phyloP scores from a whole-genome alignment of 1,140 invertebrate species.

The Apis dorsata region DNA sequence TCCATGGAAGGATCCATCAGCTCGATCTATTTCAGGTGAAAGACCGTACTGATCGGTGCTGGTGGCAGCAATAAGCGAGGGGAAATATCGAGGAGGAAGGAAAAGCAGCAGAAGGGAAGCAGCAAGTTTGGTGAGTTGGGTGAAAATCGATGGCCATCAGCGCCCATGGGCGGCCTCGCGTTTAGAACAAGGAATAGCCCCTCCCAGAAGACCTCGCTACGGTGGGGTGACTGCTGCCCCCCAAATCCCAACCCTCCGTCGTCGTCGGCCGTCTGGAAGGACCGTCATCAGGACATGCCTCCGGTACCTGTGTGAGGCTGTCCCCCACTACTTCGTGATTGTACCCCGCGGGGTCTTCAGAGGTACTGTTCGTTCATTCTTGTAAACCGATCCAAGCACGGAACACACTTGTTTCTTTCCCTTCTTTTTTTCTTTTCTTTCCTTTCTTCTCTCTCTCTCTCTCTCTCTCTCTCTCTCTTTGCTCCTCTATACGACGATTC shows the following conservation, averaged over 20 bases:
- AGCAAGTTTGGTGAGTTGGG: constrained; percentile 68
- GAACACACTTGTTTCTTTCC: not conserved
- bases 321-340: constrained; percentile 79
- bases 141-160: constrained; percentile 80
- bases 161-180: constrained; percentile 94
- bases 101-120: constrained; percentile 53
- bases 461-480: too few species aligned
- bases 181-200: constrained; percentile 97
- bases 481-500: too few species aligned
- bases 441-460: too few species aligned
- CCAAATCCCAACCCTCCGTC: constrained; percentile 72
- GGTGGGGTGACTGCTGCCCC: constrained; percentile 94
- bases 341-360: constrained; percentile 75
- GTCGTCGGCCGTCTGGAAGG: constrained; percentile 71
- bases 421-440: not conserved
- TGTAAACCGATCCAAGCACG: not conserved
- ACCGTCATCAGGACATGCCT: constrained; percentile 75
- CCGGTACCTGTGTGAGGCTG: constrained; percentile 76
- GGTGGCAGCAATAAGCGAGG: constrained; percentile 13
- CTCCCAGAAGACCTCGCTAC: constrained; percentile 95
- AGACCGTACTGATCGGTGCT: constrained; percentile 41
- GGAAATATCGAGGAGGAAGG: constrained; percentile 29
- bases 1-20: not conserved
- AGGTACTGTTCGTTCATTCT: constrained; percentile 63
- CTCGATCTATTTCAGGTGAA: constrained; percentile 48